Evolutionary conservation across 2,113 vertebrate genomes (phyloP), one percentile per base, ranked within the genome.

Genomic region (Ellobius talpinus): DNA sequence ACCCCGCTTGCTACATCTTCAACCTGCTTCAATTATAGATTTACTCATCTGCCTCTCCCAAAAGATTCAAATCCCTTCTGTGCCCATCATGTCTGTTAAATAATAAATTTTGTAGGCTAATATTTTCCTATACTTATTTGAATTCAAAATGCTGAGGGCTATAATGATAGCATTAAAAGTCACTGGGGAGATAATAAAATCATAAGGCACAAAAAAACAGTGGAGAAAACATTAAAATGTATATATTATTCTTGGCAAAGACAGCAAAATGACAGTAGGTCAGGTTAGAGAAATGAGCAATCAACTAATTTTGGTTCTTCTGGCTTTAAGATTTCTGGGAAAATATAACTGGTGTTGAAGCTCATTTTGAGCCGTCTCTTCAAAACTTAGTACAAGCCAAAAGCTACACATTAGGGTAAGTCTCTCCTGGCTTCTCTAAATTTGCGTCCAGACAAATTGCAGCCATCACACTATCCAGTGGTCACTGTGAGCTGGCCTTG

Each of bases 401-500:
- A 95, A 92, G 79, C 87, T 92, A 31, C n/a, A 24, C 96, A 85
- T 96, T 95, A 96, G 89, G 55, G 82, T 95, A 95, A 92, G 90
- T 96, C 95, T 94, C 96, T 81, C 86, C 96, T 94, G 96, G 65
- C 24, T 76, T 97, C 95, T 98, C 81, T 77, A 96, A 76, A 98
- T 98, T 97, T 96, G 91, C 96, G 17, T 91, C 72, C 96, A 98
- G 95, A 97, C 77, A 97, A 97, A 94, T 94, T 97, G 94, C 93
- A 97, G 97, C 92, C 95, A 92, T 95, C 98, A 97, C 97, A 96
- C 52, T 85, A 97, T 94, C 90, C 91, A 81, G 88, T 96, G 91
- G 94, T 97, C 82, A 8, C 97, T 97, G 93, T 66, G 61, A 97
- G 98, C 87, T 97, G 97, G 96, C 98, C 98, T 97, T 97, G 97